These are phyloP conservation scores for Coleophora deauratella DNA, from an alignment of 2,888 invertebrate genomes.

Conservation along the genomic window DNA sequence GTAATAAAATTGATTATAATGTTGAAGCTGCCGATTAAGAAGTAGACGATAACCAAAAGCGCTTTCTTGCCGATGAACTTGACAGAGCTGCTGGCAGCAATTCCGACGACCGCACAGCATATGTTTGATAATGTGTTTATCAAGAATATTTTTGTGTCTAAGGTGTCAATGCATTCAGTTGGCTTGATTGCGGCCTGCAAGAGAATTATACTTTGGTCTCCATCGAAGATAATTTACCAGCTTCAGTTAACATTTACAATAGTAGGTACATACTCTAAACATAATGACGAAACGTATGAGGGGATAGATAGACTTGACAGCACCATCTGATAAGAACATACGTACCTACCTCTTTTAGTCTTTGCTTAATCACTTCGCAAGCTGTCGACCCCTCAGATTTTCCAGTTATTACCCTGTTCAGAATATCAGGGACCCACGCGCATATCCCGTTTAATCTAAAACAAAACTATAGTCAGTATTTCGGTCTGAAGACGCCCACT, in stretches of 20 bases:
- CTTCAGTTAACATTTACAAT: too few species aligned
- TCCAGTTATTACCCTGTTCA: constrained; percentile 65
- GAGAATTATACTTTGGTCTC: too few species aligned
- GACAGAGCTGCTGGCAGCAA: constrained; percentile 43
- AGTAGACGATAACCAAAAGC: constrained; percentile 37
- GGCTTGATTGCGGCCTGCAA: constrained; percentile 28
- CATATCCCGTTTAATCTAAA: constrained; percentile 69
- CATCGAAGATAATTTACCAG: too few species aligned
- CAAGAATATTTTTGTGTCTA: constrained; percentile 45
- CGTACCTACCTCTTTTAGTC: constrained; percentile 41
- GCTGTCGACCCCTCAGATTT: constrained; percentile 37
- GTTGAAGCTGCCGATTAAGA: constrained; percentile 42
- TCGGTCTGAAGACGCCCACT: too few species aligned
- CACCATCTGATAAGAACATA: too few species aligned
- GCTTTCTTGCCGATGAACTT: constrained; percentile 55
- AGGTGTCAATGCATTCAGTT: constrained; percentile 42
- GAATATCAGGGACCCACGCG: constrained; percentile 75
- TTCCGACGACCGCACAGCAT: constrained; percentile 40
- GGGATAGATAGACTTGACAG: too few species aligned
- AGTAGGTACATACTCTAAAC: too few species aligned
- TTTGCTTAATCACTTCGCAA: constrained; percentile 48
- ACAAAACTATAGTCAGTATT: constrained; percentile 9
- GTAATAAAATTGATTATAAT: constrained; percentile 53
- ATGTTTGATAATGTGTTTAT: constrained; percentile 48
- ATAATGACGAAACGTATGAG: too few species aligned